These are phyloP conservation scores for Eudiplozoon nipponicum DNA, from an alignment of 2,888 invertebrate genomes.

Conservation along the genomic window DNA sequence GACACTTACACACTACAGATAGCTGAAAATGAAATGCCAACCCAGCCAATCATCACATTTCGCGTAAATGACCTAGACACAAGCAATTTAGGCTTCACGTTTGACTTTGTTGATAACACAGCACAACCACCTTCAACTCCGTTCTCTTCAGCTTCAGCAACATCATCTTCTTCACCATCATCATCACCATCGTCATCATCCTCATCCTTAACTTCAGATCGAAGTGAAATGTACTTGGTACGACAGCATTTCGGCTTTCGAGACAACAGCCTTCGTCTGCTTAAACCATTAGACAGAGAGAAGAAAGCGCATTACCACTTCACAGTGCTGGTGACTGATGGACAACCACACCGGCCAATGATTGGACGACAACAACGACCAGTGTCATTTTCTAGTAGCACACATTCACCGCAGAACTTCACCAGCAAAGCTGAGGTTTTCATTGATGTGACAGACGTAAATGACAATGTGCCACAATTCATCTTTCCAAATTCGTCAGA, in stretches of 20 bases:
- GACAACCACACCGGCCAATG: too few species aligned
- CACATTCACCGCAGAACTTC: neutral
- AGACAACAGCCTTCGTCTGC: neutral
- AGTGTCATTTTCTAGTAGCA: too few species aligned
- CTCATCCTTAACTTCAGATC: neutral
- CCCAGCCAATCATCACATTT: neutral
- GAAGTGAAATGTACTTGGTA: neutral
- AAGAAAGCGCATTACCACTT: neutral
- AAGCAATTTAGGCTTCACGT: too few species aligned
- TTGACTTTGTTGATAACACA: neutral
- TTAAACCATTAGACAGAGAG: neutral
- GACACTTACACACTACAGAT: conserved; percentile 1
- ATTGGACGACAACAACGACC: too few species aligned
- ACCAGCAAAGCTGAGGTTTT: conserved; percentile 1
- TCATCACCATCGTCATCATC: too few species aligned
- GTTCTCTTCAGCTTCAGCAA: too few species aligned
- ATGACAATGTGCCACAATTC: conserved; percentile 6
- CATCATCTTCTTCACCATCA: too few species aligned
- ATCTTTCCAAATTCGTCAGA: neutral
- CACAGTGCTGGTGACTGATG: neutral
- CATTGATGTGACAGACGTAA: conserved; percentile 1
- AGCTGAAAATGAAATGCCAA: neutral
- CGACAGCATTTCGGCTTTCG: neutral
- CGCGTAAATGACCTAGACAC: neutral
- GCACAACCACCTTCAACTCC: neutral